These are phyloP conservation scores for Rhaphigaster nebulosa DNA, from an alignment of 2,888 invertebrate species.

Conservation along the genomic window DNA sequence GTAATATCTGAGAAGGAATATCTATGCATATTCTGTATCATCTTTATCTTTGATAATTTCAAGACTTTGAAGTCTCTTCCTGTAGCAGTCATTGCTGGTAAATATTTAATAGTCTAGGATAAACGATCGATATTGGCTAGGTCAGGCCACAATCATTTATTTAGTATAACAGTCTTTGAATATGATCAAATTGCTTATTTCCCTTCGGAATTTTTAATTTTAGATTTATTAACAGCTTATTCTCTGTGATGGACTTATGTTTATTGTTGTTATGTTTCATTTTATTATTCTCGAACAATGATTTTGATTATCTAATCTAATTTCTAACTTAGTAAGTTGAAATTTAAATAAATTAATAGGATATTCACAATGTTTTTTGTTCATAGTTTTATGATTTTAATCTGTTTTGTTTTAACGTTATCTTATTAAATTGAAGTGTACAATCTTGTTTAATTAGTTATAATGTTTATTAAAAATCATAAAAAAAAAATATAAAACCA, in stretches of 20 bases:
- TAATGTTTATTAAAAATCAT: too few species aligned
- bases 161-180: neutral
- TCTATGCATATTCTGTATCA: neutral
- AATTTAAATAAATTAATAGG: too few species aligned
- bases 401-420: too few species aligned
- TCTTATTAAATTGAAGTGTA: too few species aligned
- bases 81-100: neutral
- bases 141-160: neutral
- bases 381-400: too few species aligned
- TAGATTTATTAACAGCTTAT: neutral
- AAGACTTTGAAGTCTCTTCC: neutral
- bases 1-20: neutral
- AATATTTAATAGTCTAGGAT: neutral
- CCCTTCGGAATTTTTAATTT: neutral
- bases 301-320: too few species aligned
- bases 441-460: too few species aligned
- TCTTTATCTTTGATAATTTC: neutral
- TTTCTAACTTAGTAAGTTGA: too few species aligned
- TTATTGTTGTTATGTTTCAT: too few species aligned
- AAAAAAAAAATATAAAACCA: too few species aligned
- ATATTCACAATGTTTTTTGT: too few species aligned
- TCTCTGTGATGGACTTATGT: neutral
- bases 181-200: neutral
- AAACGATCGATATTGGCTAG: neutral
- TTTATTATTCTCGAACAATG: too few species aligned